Conservation (phyloP, 2,888 invertebrate genomes). For the Cabera pusaria region DNA sequence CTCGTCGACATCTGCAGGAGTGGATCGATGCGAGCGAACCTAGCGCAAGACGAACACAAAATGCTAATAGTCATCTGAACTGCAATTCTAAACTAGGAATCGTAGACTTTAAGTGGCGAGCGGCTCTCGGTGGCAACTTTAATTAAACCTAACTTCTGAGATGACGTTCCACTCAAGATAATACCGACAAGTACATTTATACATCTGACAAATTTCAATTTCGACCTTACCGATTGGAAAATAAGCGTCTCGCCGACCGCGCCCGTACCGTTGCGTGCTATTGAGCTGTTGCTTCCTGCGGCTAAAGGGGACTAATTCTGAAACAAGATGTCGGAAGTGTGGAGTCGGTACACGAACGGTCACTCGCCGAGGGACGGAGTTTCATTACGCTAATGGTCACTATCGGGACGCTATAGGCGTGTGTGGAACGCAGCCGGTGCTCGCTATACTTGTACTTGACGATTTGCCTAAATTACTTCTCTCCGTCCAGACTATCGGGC, state of each 20-base stretch:
- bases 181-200: slow-evolving; percentile 29
- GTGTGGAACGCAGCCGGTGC: background rate
- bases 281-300: slow-evolving; percentile 64
- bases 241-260: slow-evolving; percentile 28
- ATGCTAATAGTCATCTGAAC: slow-evolving; percentile 62
- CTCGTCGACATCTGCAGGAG: slow-evolving; percentile 2
- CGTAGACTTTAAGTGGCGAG: slow-evolving; percentile 57
- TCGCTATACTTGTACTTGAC: slow-evolving; percentile 7
- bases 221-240: slow-evolving; percentile 28
- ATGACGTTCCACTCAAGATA: slow-evolving; percentile 68
- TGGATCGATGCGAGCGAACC: slow-evolving; percentile 31
- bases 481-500: background rate
- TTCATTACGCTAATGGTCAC: slow-evolving; percentile 15
- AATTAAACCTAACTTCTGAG: slow-evolving; percentile 75
- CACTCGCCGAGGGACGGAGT: slow-evolving; percentile 11
- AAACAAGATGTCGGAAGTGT: slow-evolving; percentile 45
- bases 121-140: slow-evolving; percentile 63
- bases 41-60: slow-evolving; percentile 41
- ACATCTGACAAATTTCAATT: too few species aligned
- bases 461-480: slow-evolving; percentile 2
- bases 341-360: slow-evolving; percentile 30
- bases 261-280: slow-evolving; percentile 34
- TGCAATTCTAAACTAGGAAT: slow-evolving; percentile 59
- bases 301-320: slow-evolving; percentile 49
- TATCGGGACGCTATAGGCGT: slow-evolving; percentile 1